Conservation (phyloP, 1,140 invertebrate species). For the Steinernema khuongi region DNA sequence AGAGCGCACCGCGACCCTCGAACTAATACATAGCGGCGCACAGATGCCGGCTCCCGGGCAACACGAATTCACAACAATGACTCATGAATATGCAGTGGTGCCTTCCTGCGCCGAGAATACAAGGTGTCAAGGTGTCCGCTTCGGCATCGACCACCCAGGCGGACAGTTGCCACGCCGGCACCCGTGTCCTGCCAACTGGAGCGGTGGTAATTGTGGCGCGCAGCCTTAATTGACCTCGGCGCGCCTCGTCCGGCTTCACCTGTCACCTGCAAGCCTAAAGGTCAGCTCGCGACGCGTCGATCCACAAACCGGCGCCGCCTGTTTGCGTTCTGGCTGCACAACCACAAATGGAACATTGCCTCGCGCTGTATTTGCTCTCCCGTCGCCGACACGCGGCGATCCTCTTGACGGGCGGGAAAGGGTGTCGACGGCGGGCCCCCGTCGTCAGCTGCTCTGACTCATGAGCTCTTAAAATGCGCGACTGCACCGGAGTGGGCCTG, state of each 20-base stretch:
- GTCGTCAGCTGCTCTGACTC: neutral
- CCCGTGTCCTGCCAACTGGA: neutral
- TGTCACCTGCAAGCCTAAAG: neutral
- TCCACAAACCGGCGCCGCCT: neutral
- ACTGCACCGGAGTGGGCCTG: too few species aligned
- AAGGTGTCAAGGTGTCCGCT: neutral
- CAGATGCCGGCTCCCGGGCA: neutral
- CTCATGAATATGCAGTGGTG: conserved; percentile 7
- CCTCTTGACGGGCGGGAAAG: neutral
- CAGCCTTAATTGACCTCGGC: conserved; percentile 12
- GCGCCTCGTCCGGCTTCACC: conserved; percentile 4
- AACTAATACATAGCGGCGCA: too few species aligned
- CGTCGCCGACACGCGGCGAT: neutral
- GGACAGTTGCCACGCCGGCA: neutral
- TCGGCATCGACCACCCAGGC: neutral
- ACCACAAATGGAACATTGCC: conserved; percentile 2
- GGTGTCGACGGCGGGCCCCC: neutral
- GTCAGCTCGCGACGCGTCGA: neutral
- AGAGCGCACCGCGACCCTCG: too few species aligned
- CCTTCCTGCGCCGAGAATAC: neutral
- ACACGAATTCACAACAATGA: neutral
- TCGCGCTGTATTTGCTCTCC: neutral
- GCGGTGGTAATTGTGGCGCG: neutral
- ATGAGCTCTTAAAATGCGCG: neutral
- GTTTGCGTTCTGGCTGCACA: neutral